Evolutionary conservation across 2,113 vertebrate genomes (phyloP).

Genomic region (Mystacornis crossleyi): DNA sequence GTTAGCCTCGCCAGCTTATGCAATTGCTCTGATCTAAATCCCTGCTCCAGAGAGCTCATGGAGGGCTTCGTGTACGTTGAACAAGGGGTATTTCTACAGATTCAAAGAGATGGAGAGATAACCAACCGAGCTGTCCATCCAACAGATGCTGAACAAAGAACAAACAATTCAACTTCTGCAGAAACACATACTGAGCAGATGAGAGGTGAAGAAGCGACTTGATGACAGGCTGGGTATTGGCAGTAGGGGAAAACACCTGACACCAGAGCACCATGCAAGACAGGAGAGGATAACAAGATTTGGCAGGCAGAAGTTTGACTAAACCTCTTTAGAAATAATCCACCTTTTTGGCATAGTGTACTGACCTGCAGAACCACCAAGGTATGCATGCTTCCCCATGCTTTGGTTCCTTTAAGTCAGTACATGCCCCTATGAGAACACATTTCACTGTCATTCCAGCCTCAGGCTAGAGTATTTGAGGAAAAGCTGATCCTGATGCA

Average conservation of each 20-base stretch:
- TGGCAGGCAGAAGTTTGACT: not conserved
- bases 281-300: not conserved
- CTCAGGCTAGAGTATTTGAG: not conserved
- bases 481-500: not conserved
- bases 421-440: not conserved
- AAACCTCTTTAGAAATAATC: not conserved
- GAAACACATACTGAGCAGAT: not conserved
- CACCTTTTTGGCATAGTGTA: not conserved
- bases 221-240: not conserved
- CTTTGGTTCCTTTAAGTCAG: not conserved
- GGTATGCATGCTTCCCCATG: fast-evolving
- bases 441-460: not conserved
- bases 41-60: not conserved
- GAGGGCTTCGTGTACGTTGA: not conserved
- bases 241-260: not conserved
- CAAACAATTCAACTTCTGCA: fast-evolving
- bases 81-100: not conserved
- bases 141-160: not conserved
- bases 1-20: not conserved
- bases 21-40: constrained; percentile 31
- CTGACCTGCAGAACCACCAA: not conserved
- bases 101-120: not conserved
- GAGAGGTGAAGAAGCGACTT: not conserved
- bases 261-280: not conserved
- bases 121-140: not conserved